phyloP scores from a whole-genome alignment of 1,140 invertebrate genomes.

The Cyclargus thomasi region DNA sequence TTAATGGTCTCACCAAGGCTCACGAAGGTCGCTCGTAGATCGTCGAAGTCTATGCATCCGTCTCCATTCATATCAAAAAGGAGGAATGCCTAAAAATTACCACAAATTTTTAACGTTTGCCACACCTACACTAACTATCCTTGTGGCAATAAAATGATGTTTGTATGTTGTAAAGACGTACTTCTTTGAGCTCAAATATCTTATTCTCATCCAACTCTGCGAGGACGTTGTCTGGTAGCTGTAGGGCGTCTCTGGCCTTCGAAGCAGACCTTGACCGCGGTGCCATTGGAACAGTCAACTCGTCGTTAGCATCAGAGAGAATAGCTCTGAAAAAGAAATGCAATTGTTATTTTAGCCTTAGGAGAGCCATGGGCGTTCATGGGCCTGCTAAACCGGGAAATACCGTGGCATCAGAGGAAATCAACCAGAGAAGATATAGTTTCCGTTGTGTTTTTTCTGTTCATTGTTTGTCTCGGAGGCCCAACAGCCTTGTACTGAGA shows the following conservation, averaged over 20 bases:
- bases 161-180: too few species aligned
- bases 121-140: too few species aligned
- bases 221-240: conserved; percentile 58
- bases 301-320: conserved; percentile 29
- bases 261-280: conserved; percentile 48
- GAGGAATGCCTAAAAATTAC: conserved; percentile 73
- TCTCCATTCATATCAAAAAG: conserved; percentile 78
- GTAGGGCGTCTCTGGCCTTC: conserved; percentile 51
- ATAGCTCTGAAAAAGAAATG: conserved; percentile 21
- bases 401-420: too few species aligned
- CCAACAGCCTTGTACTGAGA: too few species aligned
- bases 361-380: too few species aligned
- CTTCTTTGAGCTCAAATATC: conserved; percentile 76
- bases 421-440: too few species aligned
- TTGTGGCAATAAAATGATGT: too few species aligned
- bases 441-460: too few species aligned
- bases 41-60: conserved; percentile 76
- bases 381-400: too few species aligned
- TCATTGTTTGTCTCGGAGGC: too few species aligned
- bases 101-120: too few species aligned
- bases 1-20: conserved; percentile 75
- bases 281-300: conserved; percentile 36
- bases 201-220: conserved; percentile 75
- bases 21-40: conserved; percentile 76
- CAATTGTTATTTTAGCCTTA: too few species aligned